Evolutionary conservation across 1,140 invertebrate genomes (phyloP).

Genomic region (Goniozus legneri): DNA sequence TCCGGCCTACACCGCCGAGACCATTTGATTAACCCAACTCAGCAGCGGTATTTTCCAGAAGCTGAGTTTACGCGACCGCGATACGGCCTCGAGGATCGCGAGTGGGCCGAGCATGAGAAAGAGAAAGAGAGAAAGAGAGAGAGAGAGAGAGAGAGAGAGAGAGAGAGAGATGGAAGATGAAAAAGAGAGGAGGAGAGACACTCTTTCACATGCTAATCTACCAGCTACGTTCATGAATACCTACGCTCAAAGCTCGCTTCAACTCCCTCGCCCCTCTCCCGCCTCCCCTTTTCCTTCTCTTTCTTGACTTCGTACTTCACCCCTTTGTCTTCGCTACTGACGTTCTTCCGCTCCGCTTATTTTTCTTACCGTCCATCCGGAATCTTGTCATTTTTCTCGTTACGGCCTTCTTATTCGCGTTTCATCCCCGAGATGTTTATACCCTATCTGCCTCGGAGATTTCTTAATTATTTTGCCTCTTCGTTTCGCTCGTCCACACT

Average conservation of each 20-base stretch:
- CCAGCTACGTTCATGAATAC: constrained; percentile 46
- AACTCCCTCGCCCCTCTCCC: constrained; percentile 3
- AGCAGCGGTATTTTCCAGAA: no score
- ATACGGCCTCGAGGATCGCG: constrained; percentile 2
- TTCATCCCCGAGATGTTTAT: no score
- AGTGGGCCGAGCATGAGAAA: constrained; percentile 6
- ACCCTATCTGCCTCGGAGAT: no score
- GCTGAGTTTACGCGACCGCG: no score
- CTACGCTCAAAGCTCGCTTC: constrained; percentile 43
- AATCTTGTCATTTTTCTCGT: no score
- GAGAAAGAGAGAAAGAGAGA: background rate
- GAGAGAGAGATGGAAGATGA: constrained; percentile 16
- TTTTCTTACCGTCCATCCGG: no score
- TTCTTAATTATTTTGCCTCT: no score
- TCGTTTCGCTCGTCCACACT: no score
- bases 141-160: constrained; percentile 13
- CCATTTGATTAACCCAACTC: no score
- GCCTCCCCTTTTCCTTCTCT: constrained; percentile 10
- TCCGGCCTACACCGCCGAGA: constrained; percentile 6
- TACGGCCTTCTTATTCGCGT: no score
- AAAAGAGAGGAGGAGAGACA: constrained; percentile 37
- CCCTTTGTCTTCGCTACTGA: background rate
- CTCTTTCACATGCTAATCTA: constrained; percentile 53
- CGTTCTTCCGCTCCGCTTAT: no score
- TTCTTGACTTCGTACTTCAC: constrained; percentile 12